Evolutionary conservation across 2,888 invertebrate genomes (phyloP).

Genomic region (Apodemia hepburni): DNA sequence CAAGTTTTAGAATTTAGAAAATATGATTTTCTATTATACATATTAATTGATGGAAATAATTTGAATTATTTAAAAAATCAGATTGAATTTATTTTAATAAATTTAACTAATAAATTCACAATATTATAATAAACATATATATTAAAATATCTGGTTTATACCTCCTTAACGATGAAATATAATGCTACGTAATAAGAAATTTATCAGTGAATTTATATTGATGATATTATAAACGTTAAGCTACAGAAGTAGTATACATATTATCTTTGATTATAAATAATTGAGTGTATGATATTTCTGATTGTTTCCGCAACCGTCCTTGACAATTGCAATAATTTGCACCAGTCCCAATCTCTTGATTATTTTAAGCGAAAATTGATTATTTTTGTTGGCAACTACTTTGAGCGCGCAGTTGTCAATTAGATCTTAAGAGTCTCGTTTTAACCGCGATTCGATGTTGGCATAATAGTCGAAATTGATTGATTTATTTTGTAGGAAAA

Average conservation of each 20-base stretch:
- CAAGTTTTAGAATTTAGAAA: not conserved
- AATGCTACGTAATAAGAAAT: not conserved
- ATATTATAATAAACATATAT: not conserved
- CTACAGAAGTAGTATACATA: not conserved
- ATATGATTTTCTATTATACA: too few relatives aligned
- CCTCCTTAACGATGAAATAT: not conserved
- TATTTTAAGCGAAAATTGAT: not conserved
- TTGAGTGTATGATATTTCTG: not conserved
- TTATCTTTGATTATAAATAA: not conserved
- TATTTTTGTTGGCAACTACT: not conserved
- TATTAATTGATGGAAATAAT: too few relatives aligned
- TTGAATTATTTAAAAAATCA: too few relatives aligned
- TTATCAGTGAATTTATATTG: slow-evolving; percentile 5
- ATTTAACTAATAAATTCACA: not conserved
- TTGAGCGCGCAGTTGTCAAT: not conserved
- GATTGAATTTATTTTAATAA: not conserved
- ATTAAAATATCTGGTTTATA: too few relatives aligned
- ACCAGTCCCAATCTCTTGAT: not conserved
- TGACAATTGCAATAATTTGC: not conserved
- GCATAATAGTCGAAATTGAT: not conserved
- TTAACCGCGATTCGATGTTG: not conserved
- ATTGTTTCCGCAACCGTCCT: not conserved
- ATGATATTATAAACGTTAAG: not conserved
- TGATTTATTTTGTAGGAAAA: not conserved
- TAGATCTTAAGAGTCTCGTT: not conserved